Evolutionary conservation across 1,140 invertebrate genomes (phyloP), one percentile per base, ranked within the genome.

Genomic region (Drosophila oshimai): DNA sequence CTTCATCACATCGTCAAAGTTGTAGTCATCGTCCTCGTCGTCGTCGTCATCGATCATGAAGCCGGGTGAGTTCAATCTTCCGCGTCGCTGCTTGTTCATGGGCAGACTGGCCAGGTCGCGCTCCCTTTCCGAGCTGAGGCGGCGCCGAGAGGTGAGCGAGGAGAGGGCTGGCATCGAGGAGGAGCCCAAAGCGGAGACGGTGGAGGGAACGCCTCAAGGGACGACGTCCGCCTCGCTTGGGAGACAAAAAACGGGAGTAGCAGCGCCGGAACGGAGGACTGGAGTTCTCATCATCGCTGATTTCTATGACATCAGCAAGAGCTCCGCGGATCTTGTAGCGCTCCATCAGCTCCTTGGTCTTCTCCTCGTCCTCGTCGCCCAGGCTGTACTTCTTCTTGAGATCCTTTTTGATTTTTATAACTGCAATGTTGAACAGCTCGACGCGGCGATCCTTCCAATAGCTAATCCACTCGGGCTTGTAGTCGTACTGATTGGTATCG

Each of bases 391-490:
- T 92, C 6, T 92, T 92, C 29, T 92, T 92, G 3, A 94, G 92
- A 26, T 93, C 93, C 58, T 93, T 83, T 13, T 90, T 89, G 36
- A 90, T 86, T 36, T 87, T 87, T 26, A 78, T 74, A 1, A 84
- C 65, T 0, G 75, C 51, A 17, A 94, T 93, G 6, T 93, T 93
- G 76, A 96, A 94, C 2, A 97, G 89, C 57, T 96, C 95, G 17
- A 94, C 93, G 94, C 96, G 95, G 13, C 95, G 92, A 51, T 94
- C 93, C 78, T 95, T 95, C 96, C 96, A 97, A 78, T 94, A 96
- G 26, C 93, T 91, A 34, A 96, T 96, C 96, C 96, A 97, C 74
- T 97, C 96, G 0, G 96, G 95, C 76, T 96, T 96, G 77, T 96
- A 97, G 78, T 97, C 95, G 84, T 96, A 94, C 39, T 94, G 95